Conservation (phyloP, 2,113 vertebrate genomes). For the Syrmaticus mikado region DNA sequence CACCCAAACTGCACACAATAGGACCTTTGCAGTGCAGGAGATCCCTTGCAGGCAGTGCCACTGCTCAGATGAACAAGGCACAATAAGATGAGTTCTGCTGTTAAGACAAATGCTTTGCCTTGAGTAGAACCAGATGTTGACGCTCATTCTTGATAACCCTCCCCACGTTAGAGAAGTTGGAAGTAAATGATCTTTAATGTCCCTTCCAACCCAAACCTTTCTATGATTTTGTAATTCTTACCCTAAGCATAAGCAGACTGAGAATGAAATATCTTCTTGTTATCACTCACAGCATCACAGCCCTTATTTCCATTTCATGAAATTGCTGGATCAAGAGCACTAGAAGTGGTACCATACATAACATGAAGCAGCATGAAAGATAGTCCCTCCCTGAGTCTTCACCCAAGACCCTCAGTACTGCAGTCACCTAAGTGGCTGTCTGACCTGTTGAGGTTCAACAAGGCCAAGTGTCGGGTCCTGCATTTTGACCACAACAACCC, state of each 20-base stretch:
- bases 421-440: background rate
- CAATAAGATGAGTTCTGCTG: background rate
- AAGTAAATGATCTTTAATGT: background rate
- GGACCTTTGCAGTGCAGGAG: background rate
- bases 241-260: background rate
- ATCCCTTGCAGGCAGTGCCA: background rate
- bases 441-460: background rate
- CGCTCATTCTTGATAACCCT: background rate
- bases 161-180: background rate
- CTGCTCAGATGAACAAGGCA: background rate
- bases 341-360: background rate
- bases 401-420: background rate
- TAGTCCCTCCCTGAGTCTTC: background rate
- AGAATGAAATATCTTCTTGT: background rate
- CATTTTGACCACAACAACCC: too few relatives aligned
- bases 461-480: too few relatives aligned
- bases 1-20: background rate
- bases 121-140: background rate
- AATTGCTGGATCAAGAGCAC: background rate
- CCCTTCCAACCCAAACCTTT: background rate
- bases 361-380: background rate
- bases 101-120: background rate
- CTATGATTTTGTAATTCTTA: background rate
- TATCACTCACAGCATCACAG: background rate
- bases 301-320: background rate